phyloP scores from a whole-genome alignment of 2,888 invertebrate genomes.

The Pecten maximus region DNA sequence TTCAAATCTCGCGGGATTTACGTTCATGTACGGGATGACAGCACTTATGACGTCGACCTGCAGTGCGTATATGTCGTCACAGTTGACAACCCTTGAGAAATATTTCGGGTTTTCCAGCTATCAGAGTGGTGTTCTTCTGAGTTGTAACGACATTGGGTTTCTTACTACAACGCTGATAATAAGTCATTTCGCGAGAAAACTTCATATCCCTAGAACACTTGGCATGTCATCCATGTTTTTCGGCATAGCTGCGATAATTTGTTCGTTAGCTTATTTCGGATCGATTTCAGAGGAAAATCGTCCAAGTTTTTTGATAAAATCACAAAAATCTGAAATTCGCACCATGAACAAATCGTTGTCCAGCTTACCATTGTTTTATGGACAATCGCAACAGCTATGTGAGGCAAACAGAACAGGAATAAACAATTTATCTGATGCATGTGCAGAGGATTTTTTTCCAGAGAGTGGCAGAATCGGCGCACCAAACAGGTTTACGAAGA shows the following conservation, averaged over 20 bases:
- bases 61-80: constrained; percentile 65
- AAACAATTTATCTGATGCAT: background rate
- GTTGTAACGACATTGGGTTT: constrained; percentile 74
- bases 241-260: constrained; percentile 60
- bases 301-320: constrained; percentile 1
- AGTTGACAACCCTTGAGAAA: constrained; percentile 72
- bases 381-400: background rate
- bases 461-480: constrained; percentile 43
- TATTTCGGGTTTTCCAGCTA: constrained; percentile 71
- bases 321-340: background rate
- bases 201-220: constrained; percentile 61
- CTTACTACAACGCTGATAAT: constrained; percentile 61
- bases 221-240: constrained; percentile 55
- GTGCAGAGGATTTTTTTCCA: background rate
- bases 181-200: constrained; percentile 61
- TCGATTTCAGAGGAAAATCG: constrained; percentile 37
- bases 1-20: constrained; percentile 58
- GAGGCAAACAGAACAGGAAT: background rate
- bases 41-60: constrained; percentile 61
- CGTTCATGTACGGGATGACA: constrained; percentile 57
- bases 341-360: background rate
- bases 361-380: background rate
- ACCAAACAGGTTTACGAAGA: constrained; percentile 41
- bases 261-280: constrained; percentile 59
- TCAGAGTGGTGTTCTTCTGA: constrained; percentile 70